Conservation (phyloP, 2,888 invertebrate species). For the Ganaspis brasiliensis region DNA sequence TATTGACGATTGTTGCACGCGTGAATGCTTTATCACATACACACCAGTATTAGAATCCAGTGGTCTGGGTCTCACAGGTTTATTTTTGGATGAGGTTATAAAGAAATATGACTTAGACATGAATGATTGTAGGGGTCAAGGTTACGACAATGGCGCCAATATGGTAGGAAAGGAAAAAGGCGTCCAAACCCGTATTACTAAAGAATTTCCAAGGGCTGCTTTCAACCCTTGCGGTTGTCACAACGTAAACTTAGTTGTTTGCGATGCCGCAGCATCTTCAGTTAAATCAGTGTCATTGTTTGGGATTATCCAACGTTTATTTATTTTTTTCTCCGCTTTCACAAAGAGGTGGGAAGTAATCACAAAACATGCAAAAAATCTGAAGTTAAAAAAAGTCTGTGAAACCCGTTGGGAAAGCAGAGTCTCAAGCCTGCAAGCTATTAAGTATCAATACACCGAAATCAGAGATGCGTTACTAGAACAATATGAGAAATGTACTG, state of each 20-base stretch:
- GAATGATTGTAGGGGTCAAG: constrained; percentile 69
- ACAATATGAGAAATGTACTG: too few relatives aligned
- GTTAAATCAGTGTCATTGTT: too few relatives aligned
- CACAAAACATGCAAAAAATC: not conserved
- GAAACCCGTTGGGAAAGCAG: not conserved
- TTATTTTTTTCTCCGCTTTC: constrained; percentile 61
- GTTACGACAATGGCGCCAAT: constrained; percentile 73
- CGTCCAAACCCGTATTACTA: constrained; percentile 71
- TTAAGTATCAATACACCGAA: not conserved
- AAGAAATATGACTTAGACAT: constrained; percentile 60
- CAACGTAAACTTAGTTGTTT: constrained; percentile 38
- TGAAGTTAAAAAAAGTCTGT: not conserved
- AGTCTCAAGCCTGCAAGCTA: not conserved
- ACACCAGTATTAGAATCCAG: constrained; percentile 44
- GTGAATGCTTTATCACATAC: constrained; percentile 46
- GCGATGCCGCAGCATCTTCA: not conserved
- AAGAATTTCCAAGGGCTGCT: constrained; percentile 55
- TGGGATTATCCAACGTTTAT: constrained; percentile 61
- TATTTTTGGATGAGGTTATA: constrained; percentile 63
- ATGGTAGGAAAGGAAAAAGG: constrained; percentile 72
- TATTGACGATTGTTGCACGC: not conserved
- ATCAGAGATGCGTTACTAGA: too few relatives aligned
- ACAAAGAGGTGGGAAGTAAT: constrained; percentile 42
- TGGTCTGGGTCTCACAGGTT: constrained; percentile 58
- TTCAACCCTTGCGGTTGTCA: constrained; percentile 49